These are phyloP conservation scores for Mirounga angustirostris DNA, from an alignment of 2,113 vertebrate genomes.

Conservation along the genomic window DNA sequence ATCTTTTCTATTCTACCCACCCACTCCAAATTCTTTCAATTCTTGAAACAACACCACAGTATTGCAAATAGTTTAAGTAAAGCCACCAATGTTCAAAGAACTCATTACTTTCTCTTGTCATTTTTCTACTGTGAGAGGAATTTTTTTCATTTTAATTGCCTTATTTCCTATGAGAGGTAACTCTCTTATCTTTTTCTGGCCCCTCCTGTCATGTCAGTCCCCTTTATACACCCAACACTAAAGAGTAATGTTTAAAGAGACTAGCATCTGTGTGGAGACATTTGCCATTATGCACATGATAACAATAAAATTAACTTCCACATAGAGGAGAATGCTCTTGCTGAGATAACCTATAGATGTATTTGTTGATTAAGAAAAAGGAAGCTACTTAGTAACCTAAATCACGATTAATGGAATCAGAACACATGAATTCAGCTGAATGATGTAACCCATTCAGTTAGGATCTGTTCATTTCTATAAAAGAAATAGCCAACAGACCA, in stretches of 20 bases:
- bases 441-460: not conserved
- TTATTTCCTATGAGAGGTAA: not conserved
- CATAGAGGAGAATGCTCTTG: not conserved
- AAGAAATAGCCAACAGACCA: not conserved
- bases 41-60: not conserved
- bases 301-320: not conserved
- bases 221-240: not conserved
- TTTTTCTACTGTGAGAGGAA: not conserved
- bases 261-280: not conserved
- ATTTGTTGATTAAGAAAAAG: not conserved
- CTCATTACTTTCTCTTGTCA: not conserved
- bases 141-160: not conserved
- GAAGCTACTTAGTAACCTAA: not conserved
- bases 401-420: not conserved
- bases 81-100: not conserved
- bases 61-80: not conserved
- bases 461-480: not conserved
- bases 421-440: not conserved
- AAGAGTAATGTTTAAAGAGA: not conserved
- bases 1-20: not conserved
- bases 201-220: not conserved
- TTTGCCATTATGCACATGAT: not conserved
- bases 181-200: not conserved
- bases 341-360: not conserved
- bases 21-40: slow-evolving; percentile 6